Percentiles rank a stretch among this genome's conserved stretches.
These are phyloP conservation scores for Hippolais icterina DNA, from an alignment of 2,113 vertebrate species.

Conservation along the genomic window DNA sequence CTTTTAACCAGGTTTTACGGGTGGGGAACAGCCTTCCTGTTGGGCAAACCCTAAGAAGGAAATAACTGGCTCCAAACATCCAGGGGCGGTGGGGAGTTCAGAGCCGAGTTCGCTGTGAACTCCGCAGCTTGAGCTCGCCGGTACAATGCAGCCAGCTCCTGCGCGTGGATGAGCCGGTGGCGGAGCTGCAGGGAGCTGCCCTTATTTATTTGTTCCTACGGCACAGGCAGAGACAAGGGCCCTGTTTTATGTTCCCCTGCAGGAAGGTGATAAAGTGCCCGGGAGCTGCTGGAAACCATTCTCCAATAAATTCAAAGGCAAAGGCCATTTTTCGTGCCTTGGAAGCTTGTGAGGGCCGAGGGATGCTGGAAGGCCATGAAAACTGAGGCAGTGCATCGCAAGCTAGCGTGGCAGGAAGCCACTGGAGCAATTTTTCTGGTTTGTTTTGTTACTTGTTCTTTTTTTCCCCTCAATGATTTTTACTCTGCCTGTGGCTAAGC, in stretches of 20 bases:
- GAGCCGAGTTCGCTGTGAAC: neutral
- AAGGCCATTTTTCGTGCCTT: neutral
- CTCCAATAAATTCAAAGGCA: constrained; percentile 13
- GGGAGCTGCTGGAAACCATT: neutral
- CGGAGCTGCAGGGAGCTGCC: constrained; percentile 22
- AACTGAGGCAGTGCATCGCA: fast-evolving
- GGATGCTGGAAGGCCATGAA: neutral
- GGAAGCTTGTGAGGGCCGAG: neutral
- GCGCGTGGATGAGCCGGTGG: neutral
- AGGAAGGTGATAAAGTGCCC: constrained; percentile 46
- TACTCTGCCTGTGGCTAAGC: neutral
- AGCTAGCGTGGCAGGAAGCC: neutral
- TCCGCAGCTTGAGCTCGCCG: neutral
- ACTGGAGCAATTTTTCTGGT: neutral
- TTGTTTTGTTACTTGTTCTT: neutral
- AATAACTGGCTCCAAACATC: constrained; percentile 22
- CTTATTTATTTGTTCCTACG: constrained; percentile 33
- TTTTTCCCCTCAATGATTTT: constrained; percentile 5
- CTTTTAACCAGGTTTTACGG: neutral
- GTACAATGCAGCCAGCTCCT: neutral
- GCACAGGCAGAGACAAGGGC: neutral
- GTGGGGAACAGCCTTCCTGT: constrained; percentile 14
- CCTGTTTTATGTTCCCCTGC: constrained; percentile 28
- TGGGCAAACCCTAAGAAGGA: neutral
- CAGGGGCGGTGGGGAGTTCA: neutral